Evolutionary conservation across 2,113 vertebrate species (phyloP), one percentile per base, ranked within the genome.

Genomic region (Eira barbara): DNA sequence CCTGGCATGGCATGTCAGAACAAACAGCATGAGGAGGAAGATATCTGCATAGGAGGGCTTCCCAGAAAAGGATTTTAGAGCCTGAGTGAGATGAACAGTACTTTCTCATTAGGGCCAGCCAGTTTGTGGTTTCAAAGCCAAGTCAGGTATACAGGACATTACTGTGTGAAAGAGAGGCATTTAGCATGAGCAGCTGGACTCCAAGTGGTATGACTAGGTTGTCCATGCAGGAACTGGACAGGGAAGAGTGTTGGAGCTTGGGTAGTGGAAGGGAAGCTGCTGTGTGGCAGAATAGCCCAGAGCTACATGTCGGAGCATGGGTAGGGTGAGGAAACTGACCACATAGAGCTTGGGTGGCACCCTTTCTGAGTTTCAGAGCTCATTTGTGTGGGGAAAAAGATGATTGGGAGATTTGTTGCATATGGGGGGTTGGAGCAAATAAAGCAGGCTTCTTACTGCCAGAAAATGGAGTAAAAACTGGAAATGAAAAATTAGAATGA

Each of bases 261-360:
- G 10, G 23, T 25, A 49, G 5, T 10, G 9, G 42, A 42, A 71
- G 10, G 29, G 49, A 15, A 3, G 7, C 52, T 65, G 3, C 21
- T 85, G 15, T 31, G 8, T 82, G 45, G 11, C 17, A 84, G 6
- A 3, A 4, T 49, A 27, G 6, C 74, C 9, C 55, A 49, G 7
- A 80, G 14, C 27, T 49, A 12, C 25, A 69, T 20, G 17, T 81
- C 3, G 78, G 47, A 71, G 23, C 27, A 57, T 79, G 52, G 14
- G 20, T 15, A 52, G 34, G 12, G 4, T 27, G 36, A 59, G 34
- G 29, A 73, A 61, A 42, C 39, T 69, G 47, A 39, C 14, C 34
- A 57, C 29, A 14, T 2, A 21, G 23, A 18, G 6, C 4, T 45
- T 2, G 23, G 6, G 7, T 1, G 0, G 52, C 12, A 3, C 47